Base-by-base conservation (phyloP, 2,113 vertebrate genomes). In the Entomyzon cyanotis region DNA sequence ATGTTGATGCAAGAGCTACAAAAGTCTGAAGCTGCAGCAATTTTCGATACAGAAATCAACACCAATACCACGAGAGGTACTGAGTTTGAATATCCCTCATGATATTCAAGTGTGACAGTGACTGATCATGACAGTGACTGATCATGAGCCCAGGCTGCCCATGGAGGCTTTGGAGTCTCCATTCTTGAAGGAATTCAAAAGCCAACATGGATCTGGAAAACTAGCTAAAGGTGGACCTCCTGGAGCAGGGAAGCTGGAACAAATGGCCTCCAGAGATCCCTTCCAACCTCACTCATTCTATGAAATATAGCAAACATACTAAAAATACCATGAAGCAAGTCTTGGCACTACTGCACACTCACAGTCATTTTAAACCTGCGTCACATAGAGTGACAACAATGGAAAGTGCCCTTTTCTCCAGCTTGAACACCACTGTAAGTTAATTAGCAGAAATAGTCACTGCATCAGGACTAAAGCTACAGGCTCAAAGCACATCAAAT, bases 341-440 rank as follows among this genome's bases (percentile, higher is more conserved):
- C 69, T 89, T 96, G 93, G 96, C 95, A 92, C 81, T 76, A 52
- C 62, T 44, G 52, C 5, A 53, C 15, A 44, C 42, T 92, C 49
- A 64, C 23, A 39, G 39, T 27, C 23, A 42, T 85, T 93, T 93
- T 87, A 91, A 94, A 90, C 37, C 55, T 74, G 84, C 24, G 15
- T 75, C 1, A 18, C 64, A 70, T 67, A 25, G 79, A 89, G 60
- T 73, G 70, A 59, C 37, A 89, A 58, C n/a, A 63, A 56, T 12
- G 22, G 65, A 47, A 95, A 94, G 80, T 55, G 74, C 65, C 20
- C 31, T 73, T 10, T 67, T 71, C 33, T 85, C 37, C 71, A 93
- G 46, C 79, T 23, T 65, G 23, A 93, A 73, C 31, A 31, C 7
- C 47, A 50, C 60, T 52, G 3, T 68, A 93, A 58, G 2, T 69